Base-by-base conservation (phyloP, 2,113 vertebrate genomes). In the Typhlomys cinereus region DNA sequence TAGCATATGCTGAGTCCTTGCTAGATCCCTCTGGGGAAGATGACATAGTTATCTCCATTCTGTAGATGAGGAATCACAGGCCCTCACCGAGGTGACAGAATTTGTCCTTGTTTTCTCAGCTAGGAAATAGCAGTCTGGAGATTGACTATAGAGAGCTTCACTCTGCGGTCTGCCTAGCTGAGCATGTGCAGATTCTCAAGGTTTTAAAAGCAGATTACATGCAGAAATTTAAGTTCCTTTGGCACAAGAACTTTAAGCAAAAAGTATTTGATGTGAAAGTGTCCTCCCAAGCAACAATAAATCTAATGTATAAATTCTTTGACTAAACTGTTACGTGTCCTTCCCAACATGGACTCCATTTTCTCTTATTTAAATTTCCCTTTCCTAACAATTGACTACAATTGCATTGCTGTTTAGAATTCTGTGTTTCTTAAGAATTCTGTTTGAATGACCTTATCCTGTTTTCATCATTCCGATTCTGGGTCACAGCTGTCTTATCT, bases 351-450 rank as follows among this genome's bases (percentile, higher is more conserved):
- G 9, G 4, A 59, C 75, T 87, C 92, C 74, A 71, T 87, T 89
- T 83, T 59, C 71, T 89, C 59, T 54, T 46, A 34, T 83, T 71
- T 54, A 94, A 82, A 3, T 76, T 90, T 75, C 11, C 48, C 39
- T 54, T 69, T 74, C 73, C 34, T 84, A 8, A n/a, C n/a, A n/a
- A 92, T 75, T 79, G 81, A 83, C 52, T 78, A 39, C 76, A 75
- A 34, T 79, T 90, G 89, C 76, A 82, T 52, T 50, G 20, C 64
- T 74, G 6, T 73, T 90, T 9, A 44, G 48, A 78, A 41, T 75
- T 92, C 61, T 54, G 25, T 25, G 4, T 83, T 73, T 73, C 64
- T 84, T 78, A 91, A 67, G 67, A 84, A 84, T 90, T 85, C 88
- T 89, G 57, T 52, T 14, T 25, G 41, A 84, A 50, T 78, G 20